phyloP scores from a whole-genome alignment of 2,888 invertebrate genomes.

The Listrodromus nycthemerus region DNA sequence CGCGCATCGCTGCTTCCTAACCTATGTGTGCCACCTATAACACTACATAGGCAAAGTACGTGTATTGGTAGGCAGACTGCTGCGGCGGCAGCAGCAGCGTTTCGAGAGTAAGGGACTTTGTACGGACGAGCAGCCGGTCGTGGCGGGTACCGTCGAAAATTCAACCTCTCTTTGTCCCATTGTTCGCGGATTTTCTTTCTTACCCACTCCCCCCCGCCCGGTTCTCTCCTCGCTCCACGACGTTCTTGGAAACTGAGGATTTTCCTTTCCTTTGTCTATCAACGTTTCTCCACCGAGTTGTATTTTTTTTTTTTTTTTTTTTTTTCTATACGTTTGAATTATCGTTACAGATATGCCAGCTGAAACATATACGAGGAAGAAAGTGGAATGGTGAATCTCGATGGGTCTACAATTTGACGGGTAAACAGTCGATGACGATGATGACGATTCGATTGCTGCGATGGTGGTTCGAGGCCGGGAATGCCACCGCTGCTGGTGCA shows the following conservation, averaged over 20 bases:
- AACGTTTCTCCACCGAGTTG: not conserved
- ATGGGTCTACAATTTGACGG: constrained; percentile 1
- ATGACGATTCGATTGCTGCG: constrained; percentile 27
- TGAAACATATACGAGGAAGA: not conserved
- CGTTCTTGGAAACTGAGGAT: constrained; percentile 49
- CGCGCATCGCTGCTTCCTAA: constrained; percentile 46
- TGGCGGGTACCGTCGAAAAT: constrained; percentile 77
- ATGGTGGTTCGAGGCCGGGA: not conserved
- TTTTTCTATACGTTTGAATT: not conserved
- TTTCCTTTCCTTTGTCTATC: constrained; percentile 25
- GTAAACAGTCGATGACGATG: constrained; percentile 3
- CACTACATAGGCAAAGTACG: constrained; percentile 1
- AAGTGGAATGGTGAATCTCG: constrained; percentile 4
- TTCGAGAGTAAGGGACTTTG: constrained; percentile 65
- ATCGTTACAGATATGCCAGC: not conserved
- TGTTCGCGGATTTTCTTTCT: constrained; percentile 75
- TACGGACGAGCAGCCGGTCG: constrained; percentile 75
- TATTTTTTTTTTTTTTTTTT: constrained; percentile 1
- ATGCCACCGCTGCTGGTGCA: constrained; percentile 33
- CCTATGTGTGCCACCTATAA: constrained; percentile 11
- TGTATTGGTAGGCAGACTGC: constrained; percentile 27
- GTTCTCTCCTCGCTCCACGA: constrained; percentile 19
- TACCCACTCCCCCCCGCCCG: constrained; percentile 15
- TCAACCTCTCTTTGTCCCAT: constrained; percentile 78
- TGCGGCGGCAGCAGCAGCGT: constrained; percentile 28